Percentiles rank a stretch among this genome's conserved stretches.
These are phyloP conservation scores for Drosophila subsilvestris DNA, from an alignment of 2,888 invertebrate species.

Conservation along the genomic window DNA sequence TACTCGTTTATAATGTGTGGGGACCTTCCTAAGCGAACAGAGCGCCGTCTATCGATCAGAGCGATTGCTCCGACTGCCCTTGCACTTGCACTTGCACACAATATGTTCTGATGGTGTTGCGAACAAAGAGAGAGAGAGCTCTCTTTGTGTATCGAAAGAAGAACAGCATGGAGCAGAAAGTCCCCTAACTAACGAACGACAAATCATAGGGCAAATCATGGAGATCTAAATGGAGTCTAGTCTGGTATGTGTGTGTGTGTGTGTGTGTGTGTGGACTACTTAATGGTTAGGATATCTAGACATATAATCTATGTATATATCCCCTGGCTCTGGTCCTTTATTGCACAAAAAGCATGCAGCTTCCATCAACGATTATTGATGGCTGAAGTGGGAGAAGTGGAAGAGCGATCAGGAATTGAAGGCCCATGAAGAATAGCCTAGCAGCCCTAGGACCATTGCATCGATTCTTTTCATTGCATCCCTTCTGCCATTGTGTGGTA, in stretches of 20 bases:
- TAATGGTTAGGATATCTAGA: conserved; percentile 3
- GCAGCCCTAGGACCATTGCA: neutral
- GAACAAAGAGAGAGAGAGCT: no score
- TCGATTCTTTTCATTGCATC: neutral
- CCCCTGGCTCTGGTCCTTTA: neutral
- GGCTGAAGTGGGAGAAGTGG: neutral
- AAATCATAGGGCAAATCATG: neutral
- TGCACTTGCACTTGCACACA: neutral
- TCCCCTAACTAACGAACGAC: neutral
- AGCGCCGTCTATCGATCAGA: neutral
- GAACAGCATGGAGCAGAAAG: neutral
- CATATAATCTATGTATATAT: conserved; percentile 1
- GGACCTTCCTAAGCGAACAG: conserved; percentile 4
- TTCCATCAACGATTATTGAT: neutral
- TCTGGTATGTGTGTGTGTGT: neutral
- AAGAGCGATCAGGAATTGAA: neutral
- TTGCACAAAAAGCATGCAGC: neutral
- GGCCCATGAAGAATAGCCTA: no score
- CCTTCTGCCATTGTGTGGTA: neutral
- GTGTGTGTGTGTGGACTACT: neutral
- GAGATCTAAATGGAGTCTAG: conserved; percentile 1
- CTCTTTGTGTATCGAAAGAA: neutral
- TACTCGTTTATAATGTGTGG: conserved; percentile 33
- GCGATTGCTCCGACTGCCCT: no score
- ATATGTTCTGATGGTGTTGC: neutral